phyloP scores from a whole-genome alignment of 2,888 invertebrate species.

The Pyrrhopygopsis socrates region DNA sequence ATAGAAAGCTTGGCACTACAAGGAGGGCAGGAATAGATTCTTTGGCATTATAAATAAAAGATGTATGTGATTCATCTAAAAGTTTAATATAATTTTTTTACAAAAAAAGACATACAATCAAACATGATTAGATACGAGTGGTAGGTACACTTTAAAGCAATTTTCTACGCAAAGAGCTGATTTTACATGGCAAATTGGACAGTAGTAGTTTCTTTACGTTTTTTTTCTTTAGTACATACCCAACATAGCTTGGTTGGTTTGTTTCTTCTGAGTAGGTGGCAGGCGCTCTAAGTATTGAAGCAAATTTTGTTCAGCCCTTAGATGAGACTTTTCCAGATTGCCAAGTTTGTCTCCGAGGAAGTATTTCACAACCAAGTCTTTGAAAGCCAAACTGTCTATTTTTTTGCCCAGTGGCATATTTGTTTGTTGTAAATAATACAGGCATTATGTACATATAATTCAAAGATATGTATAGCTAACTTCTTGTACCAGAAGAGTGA shows the following conservation, averaged over 20 bases:
- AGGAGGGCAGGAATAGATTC: constrained; percentile 12
- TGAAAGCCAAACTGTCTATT: background rate
- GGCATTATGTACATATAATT: background rate
- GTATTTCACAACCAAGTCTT: background rate
- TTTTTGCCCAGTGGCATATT: background rate
- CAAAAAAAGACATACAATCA: background rate
- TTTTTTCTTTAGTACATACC: constrained; percentile 17
- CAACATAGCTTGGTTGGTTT: constrained; percentile 27
- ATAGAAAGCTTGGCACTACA: background rate
- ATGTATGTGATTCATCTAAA: constrained; percentile 13
- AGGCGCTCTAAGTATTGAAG: constrained; percentile 35
- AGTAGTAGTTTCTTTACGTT: background rate
- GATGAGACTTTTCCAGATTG: constrained; percentile 1
- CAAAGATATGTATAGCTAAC: background rate
- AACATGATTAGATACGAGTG: background rate
- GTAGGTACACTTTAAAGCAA: background rate
- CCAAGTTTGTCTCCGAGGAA: background rate
- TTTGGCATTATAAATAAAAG: constrained; percentile 21
- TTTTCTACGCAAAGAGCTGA: background rate
- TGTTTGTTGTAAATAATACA: background rate
- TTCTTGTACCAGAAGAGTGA: constrained; percentile 64
- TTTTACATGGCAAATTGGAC: background rate
- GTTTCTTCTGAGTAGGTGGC: constrained; percentile 29
- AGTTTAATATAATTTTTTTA: constrained; percentile 3
- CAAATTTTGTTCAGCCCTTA: background rate